Base-by-base conservation (phyloP, 1,140 invertebrate species). In the Saxidomus purpurata region DNA sequence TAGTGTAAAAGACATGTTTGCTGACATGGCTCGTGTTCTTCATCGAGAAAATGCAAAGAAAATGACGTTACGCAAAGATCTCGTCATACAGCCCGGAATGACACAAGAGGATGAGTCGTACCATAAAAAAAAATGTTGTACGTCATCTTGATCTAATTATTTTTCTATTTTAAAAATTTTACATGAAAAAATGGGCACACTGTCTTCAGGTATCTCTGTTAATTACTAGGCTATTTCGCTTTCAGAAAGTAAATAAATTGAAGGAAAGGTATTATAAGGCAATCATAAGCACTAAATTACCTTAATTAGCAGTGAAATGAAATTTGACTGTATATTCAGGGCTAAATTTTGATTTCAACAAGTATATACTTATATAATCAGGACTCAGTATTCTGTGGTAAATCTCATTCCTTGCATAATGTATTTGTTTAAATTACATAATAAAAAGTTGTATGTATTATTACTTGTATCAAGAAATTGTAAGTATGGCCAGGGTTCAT, bases 1-100 rank as follows among this genome's bases (percentile, higher is more conserved):
- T 94, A 98, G 98, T 1, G 96, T 99, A 13, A 97, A 98, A 89
- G 98, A 98, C 95, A 99, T 99, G 98, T 99, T 99, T 95, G 96
- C 97, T 80, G 98, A 98, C 91, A 98, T 99, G 94, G 98, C 98
- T 1, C 96, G 97, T 79, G 91, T 94, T 31, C 79, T 95, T 25
- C 94, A 94, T 77, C 89, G 90, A 22, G 92, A 94, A 69, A 84
- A 92, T 25, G 80, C 94, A 28, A 93, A 92, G 28, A 86, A 91
- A 69, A 94, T 94, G 93, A 94, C 94, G 19, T 74, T 95, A 55
- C 81, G 94, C 25, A 90, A 93, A 52, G 94, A 94, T 87, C 63
- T 94, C 83, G 87, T 93, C 31, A 93, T 94, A 43, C 81, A 90
- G 40, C 94, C 94, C 15, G 94, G 94, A 11, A 86, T 93, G 55